Evolutionary conservation across 2,113 vertebrate species (phyloP), one percentile per base, ranked within the genome.

Genomic region (Amia ocellicauda): DNA sequence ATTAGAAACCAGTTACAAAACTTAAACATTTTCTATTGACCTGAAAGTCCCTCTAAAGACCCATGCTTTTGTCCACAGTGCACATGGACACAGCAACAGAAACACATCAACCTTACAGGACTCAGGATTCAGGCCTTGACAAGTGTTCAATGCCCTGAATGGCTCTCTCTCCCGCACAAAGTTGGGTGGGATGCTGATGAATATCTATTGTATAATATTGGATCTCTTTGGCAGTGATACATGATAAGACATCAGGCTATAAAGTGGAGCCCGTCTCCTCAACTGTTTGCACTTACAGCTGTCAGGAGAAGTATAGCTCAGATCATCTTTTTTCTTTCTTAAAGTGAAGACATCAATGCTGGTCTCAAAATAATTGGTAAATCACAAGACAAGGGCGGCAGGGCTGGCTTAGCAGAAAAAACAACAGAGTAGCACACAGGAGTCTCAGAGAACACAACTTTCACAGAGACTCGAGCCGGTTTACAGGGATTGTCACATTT

Each of bases 231-330:
- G 43, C 43, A 47, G 43, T 3, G 8, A 47, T 47, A 47, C 10
- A 47, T 14, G 43, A 47, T 8, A 3, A 47, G 43, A 16, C 43
- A 47, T 47, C 43, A 47, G 8, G 3, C 43, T 17, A 16, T 14
- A 3, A 47, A 36, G 11, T n/a, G 43, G 43, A 47, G 43, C 43
- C 43, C 16, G 43, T 47, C 13, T n/a, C 13, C 43, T 13, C 31
- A 36, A n/a, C 43, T 13, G 43, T 47, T 47, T 47, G 43, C 43
- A 47, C 43, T 47, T 47, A n/a, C 43, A 47, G 43, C 43, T 47
- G 43, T 47, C 43, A 47, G 16, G 43, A 17, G 43, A 47, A 47
- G 13, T 3, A 16, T 1, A 47, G 43, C 43, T 47, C 43, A 8
- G 43, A 47, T 47, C 43, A 47, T 14, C 14, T 47, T 41, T 11